Base-by-base conservation (phyloP, 2,113 vertebrate species). In the Gymnarchus niloticus region DNA sequence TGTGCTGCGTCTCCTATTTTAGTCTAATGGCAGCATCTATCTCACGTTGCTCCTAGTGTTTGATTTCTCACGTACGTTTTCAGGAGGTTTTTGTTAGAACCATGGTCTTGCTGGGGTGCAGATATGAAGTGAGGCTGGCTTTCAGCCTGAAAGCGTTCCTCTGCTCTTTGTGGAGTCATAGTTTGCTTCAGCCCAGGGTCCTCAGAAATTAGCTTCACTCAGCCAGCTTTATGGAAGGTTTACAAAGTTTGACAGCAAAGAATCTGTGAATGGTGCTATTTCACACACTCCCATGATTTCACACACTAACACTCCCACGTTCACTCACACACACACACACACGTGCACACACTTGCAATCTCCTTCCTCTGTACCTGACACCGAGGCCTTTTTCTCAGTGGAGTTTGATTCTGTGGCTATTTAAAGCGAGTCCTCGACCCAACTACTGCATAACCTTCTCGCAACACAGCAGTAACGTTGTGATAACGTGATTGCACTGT, bases 391-490 rank as follows among this genome's bases (percentile, higher is more conserved):
- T 48, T 48, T 80, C 76, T 80, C 76, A 48, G 44, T 48, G 65
- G 65, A 73, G 65, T 73, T 73, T 73, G 28, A 73, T 37, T 80
- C 44, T 25, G 46, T 37, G 65, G 65, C 65, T 73, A 73, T 73
- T 73, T 73, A 73, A 73, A 73, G 65, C 65, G 76, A 80, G 76
- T 80, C 76, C 76, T 49, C 76, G 23, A 80, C 76, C 46, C 41
- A 49, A 2, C 46, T 80, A 80, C 76, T 49, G 76, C 76, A 25
- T 80, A 80, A 80, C 76, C 76, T 80, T 49, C 41, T 14, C 76
- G 21, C 76, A 80, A 80, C 76, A 2, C 76, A 48, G 44, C 41
- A 23, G 44, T 48, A 80, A 80, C 41, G 46, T 49, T 80, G 46
- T 49, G 44, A 37, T 80, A 80, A 80, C 1, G 3, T 80, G 76